Base-by-base conservation (phyloP, 2,888 invertebrate genomes). In the Argyresthia albistria region DNA sequence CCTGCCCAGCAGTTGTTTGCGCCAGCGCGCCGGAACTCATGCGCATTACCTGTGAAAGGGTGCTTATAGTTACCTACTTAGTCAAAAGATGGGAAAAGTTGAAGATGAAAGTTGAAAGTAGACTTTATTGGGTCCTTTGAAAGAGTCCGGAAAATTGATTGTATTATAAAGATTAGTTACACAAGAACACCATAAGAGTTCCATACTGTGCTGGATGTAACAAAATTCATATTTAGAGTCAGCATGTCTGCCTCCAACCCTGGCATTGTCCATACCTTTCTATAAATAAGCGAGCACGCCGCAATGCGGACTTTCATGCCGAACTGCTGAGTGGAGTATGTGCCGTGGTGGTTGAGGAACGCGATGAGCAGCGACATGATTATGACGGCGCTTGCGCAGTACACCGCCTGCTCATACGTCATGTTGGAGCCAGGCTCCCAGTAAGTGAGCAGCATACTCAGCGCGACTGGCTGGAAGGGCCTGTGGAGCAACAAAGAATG, bases 1-100 rank as follows among this genome's bases (percentile, higher is more conserved):
- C 92, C 76, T 97, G 96, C 0, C 98, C 98, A 0, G 94, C 93
- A 0, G 97, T 88, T 0, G 97, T 97, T 73, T 96, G 92, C n/a
- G 93, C 93, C 49, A 97, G 78, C 0, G 97, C 95, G 42, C 92
- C 92, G 65, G 94, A 94, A 60, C 94, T 95, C 65, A 97, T 89
- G 58, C 89, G 88, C 74, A 91, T 82, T 54, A 90, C 89, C 88
- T 89, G 61, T 15, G 25, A 35, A 54, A 25, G 25, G 25, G 6
- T 25, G n/a, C n/a, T n/a, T n/a, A n/a, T n/a, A n/a, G n/a, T n/a
- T n/a, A n/a, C n/a, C n/a, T n/a, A 25, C 25, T 25, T 4, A 25
- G 25, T 25, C 25, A 25, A 25, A 25, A 4, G 25, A 25, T 25
- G 25, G 25, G 25, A 25, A 25, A 25, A 25, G 3, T 4, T 25